A percentile compares a stretch with the other conserved stretches of the same genome.
Conservation (phyloP, 2,888 invertebrate genomes). For the Mesoligia furuncula region DNA sequence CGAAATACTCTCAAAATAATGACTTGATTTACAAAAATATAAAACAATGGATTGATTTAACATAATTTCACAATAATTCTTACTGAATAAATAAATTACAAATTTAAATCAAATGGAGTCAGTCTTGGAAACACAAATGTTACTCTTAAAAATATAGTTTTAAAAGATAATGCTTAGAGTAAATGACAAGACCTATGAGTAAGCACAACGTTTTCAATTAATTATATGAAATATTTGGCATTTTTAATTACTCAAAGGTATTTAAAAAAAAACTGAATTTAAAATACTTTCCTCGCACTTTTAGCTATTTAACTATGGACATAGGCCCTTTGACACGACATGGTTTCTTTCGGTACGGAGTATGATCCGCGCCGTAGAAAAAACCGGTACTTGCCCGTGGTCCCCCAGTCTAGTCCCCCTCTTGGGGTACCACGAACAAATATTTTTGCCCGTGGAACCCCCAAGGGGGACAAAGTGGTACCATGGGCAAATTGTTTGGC, state of each 20-base stretch:
- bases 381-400: no score
- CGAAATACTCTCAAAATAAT: constrained; percentile 40
- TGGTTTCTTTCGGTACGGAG: no score
- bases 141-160: constrained; percentile 23
- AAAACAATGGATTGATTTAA: constrained; percentile 24
- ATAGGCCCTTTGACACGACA: no score
- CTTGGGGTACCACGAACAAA: no score
- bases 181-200: constrained; percentile 18
- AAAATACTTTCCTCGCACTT: background rate
- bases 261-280: background rate
- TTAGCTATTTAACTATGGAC: background rate
- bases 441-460: no score
- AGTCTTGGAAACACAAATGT: constrained; percentile 49
- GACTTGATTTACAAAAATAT: constrained; percentile 37
- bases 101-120: constrained; percentile 25
- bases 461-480: no score
- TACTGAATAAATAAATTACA: constrained; percentile 11
- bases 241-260: constrained; percentile 6
- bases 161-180: constrained; percentile 26
- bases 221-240: constrained; percentile 24
- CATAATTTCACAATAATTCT: constrained; percentile 17
- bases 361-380: no score
- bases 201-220: constrained; percentile 6
- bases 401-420: no score
- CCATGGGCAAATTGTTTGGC: no score